Conservation (phyloP, 2,797 vertebrate species). For the Argentina silus region DNA sequence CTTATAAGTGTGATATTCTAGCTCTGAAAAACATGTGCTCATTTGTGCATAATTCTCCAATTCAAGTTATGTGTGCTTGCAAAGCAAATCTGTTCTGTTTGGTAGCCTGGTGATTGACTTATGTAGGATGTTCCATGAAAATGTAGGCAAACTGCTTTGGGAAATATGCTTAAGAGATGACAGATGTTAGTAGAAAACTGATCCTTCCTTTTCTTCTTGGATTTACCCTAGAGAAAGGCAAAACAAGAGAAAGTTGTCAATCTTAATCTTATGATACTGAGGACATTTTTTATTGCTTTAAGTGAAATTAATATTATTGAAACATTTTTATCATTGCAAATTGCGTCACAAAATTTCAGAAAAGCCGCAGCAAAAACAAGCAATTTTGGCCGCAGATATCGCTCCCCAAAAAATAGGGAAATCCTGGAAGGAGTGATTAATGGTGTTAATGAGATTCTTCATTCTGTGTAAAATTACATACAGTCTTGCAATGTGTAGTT, state of each 20-base stretch:
- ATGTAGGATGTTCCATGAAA: slow-evolving; percentile 25
- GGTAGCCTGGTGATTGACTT: slow-evolving; percentile 33
- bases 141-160: slow-evolving; percentile 44
- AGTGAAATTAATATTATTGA: no score
- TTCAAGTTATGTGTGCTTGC: slow-evolving; percentile 36
- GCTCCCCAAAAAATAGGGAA: no score
- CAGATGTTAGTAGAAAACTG: slow-evolving; percentile 40
- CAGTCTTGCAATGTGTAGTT: background rate
- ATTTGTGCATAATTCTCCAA: slow-evolving; percentile 33
- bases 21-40: slow-evolving; percentile 27
- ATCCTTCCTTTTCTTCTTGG: slow-evolving; percentile 21
- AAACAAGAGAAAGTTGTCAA: background rate
- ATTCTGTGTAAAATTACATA: background rate
- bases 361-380: no score
- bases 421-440: no score
- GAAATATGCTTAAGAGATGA: slow-evolving; percentile 37
- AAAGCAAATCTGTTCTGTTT: slow-evolving; percentile 48
- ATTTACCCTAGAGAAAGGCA: slow-evolving; percentile 16
- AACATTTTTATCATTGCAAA: no score
- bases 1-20: slow-evolving; percentile 38
- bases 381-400: no score
- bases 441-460: background rate
- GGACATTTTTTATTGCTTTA: no score
- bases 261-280: no score
- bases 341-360: no score